Conservation (phyloP, 2,888 invertebrate genomes). For the Clitarchus hookeri region DNA sequence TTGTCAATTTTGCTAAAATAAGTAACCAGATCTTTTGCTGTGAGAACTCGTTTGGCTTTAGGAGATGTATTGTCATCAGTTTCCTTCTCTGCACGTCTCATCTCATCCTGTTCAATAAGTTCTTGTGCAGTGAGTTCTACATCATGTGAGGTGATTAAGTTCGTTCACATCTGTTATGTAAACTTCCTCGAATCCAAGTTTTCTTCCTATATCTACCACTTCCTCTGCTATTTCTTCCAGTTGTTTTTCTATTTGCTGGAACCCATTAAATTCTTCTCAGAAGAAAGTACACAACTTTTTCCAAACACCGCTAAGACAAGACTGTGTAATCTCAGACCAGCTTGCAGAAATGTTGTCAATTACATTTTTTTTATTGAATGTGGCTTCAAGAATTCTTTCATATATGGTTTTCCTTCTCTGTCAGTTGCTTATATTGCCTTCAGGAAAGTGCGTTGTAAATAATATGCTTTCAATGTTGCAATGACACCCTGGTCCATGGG, state of each 20-base stretch:
- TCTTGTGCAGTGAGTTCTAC: not conserved
- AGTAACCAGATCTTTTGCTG: too few species aligned
- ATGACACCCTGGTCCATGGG: constrained; percentile 46
- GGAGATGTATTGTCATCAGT: not conserved
- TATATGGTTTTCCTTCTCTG: not conserved
- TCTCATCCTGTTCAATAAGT: not conserved
- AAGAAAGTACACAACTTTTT: not conserved
- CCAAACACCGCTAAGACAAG: not conserved
- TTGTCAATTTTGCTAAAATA: not conserved
- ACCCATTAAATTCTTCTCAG: too few species aligned
- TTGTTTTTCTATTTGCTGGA: not conserved
- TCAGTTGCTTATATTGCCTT: not conserved
- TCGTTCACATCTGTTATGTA: not conserved
- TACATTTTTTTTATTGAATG: not conserved
- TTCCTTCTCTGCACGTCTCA: not conserved
- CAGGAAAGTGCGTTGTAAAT: not conserved
- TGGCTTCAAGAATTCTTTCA: not conserved
- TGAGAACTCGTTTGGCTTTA: not conserved
- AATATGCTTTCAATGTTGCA: constrained; percentile 46
- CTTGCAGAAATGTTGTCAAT: not conserved
- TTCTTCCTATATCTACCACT: not conserved
- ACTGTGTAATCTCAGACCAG: not conserved
- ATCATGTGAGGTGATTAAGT: not conserved
- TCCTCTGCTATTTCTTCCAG: not conserved
- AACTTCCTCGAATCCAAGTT: not conserved